Base-by-base conservation (phyloP, 2,888 invertebrate species). In the Diachrysia chrysitis region DNA sequence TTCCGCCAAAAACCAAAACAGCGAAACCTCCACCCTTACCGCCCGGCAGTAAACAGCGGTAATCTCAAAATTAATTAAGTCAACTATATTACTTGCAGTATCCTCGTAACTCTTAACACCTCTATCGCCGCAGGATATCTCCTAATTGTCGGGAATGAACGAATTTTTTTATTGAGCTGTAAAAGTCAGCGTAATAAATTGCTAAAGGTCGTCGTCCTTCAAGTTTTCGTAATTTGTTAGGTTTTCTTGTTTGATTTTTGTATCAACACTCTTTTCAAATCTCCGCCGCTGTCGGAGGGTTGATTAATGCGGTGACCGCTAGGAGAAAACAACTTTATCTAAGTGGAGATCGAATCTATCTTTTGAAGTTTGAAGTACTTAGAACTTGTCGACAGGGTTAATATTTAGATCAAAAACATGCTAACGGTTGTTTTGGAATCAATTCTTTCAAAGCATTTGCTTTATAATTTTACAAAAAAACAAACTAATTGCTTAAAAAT, bases 141-240 rank as follows among this genome's bases (percentile, higher is more conserved):
- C 70, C 68, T 75, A 71, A 73, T 78, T 78, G 78, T 73, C 75
- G 79, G 88, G 90, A 92, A 91, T 90, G 88, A 89, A 88, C 88
- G 89, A 90, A 92, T 89, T 84, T 89, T 92, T 93, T 93, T 92
- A 93, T 92, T 79, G 87, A 79, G 85, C 85, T 81, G 87, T 94
- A 93, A 93, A 93, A 90, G 82, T 87, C 83, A 83, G 85, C 85
- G 90, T 88, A 90, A 91, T 93, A 92, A 94, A 91, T 88, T 86
- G 82, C 83, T 79, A 78, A 85, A 86, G 92, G 90, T 92, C 92
- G 87, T 86, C 88, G 91, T 85, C 85, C 91, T 58, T 64, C 48
- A 48, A 61, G 62, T 57, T 55, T 85, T 83, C 69, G 86, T 88
- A 88, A 90, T 89, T 89, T 88, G 84, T 83, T 84, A 76, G 79